phyloP scores from a whole-genome alignment of 2,797 vertebrate genomes.

The Sternarchorhynchus goeldii region DNA sequence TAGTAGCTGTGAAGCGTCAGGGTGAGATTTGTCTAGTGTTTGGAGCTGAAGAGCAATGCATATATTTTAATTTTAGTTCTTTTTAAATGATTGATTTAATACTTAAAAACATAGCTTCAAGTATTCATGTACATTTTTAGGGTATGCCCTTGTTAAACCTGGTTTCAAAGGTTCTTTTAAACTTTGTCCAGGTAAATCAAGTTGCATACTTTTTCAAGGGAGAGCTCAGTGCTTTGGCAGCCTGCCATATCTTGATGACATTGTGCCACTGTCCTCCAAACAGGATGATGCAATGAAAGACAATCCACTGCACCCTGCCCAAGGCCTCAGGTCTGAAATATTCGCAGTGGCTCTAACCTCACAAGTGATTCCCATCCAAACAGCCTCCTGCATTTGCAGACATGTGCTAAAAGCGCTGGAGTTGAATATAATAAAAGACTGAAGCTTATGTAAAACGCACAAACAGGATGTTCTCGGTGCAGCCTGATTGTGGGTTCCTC shows the following conservation, averaged over 20 bases:
- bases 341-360: conserved; percentile 17
- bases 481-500: conserved; percentile 15
- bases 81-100: no score
- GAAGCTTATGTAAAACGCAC: conserved; percentile 30
- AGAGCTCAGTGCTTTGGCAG: conserved; percentile 66
- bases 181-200: conserved; percentile 39
- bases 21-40: not conserved
- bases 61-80: no score
- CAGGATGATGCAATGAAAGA: conserved; percentile 72
- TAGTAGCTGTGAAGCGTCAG: not conserved
- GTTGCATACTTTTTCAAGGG: conserved; percentile 53
- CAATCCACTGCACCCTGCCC: conserved; percentile 48
- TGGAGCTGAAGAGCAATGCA: not conserved
- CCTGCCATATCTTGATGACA: conserved; percentile 72
- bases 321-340: conserved; percentile 32
- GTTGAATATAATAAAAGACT: conserved; percentile 29
- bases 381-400: conserved; percentile 16
- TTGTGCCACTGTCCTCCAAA: conserved; percentile 76
- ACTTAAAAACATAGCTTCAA: not conserved
- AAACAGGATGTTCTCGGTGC: conserved; percentile 40
- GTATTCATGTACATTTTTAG: not conserved
- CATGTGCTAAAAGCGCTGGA: conserved; percentile 8
- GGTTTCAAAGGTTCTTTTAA: conserved; percentile 24
- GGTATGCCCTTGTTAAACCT: not conserved
- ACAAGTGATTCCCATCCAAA: not conserved